Percentiles rank a stretch among this genome's conserved stretches.
Conservation (phyloP, 1,140 invertebrate species). For the Popillia japonica region DNA sequence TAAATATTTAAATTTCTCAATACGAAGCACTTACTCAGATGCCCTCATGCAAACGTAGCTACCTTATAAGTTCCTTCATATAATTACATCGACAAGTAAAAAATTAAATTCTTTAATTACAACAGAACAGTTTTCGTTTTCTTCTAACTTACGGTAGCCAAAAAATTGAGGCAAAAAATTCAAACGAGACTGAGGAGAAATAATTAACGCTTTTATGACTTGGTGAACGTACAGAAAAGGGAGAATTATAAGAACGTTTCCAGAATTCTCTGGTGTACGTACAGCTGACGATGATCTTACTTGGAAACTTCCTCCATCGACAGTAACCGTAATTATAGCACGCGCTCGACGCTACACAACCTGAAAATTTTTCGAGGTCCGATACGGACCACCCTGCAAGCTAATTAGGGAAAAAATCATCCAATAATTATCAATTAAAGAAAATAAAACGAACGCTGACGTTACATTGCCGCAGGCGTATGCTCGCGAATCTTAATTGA, state of each 20-base stretch:
- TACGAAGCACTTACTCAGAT: too few relatives aligned
- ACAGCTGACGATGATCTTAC: conserved; percentile 5
- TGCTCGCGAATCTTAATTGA: conserved; percentile 47
- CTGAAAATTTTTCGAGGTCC: conserved; percentile 17
- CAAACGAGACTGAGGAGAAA: neutral
- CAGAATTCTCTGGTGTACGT: conserved; percentile 5
- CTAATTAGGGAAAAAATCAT: conserved; percentile 50
- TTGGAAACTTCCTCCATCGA: conserved; percentile 7
- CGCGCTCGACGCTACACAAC: neutral
- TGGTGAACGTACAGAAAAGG: neutral
- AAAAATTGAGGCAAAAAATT: neutral
- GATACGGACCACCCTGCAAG: conserved; percentile 40
- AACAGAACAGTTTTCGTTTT: neutral
- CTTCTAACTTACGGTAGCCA: neutral
- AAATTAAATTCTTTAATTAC: neutral
- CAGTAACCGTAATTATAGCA: conserved; percentile 5
- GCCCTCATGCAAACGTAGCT: too few relatives aligned
- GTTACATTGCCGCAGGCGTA: conserved; percentile 35
- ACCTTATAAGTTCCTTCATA: too few relatives aligned
- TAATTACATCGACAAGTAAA: too few relatives aligned
- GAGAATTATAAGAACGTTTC: neutral
- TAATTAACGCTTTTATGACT: neutral
- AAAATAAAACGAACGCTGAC: conserved; percentile 48
- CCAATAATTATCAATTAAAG: conserved; percentile 53
- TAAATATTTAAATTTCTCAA: too few relatives aligned